A percentile compares a stretch with the other conserved stretches of the same genome.
Evolutionary conservation across 2,113 vertebrate species (phyloP).

Genomic region (Melanostigma gelatinosum): DNA sequence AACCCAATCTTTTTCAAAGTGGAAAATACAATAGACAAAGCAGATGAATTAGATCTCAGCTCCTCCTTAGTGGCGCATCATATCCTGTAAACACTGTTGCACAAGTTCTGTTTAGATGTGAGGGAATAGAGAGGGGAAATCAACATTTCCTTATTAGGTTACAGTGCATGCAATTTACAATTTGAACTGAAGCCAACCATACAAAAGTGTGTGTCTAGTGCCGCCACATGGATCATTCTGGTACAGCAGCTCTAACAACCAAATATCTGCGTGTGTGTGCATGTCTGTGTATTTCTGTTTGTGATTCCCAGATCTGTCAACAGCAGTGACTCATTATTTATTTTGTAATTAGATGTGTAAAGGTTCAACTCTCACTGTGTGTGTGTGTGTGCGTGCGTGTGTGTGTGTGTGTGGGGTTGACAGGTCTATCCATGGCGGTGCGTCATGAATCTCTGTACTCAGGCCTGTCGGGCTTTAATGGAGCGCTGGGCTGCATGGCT

Average conservation of each 20-base stretch:
- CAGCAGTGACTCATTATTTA: constrained; percentile 6
- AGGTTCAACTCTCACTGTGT: background rate
- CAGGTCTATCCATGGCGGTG: constrained; percentile 81
- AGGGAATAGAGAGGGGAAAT: background rate
- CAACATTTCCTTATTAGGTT: constrained; percentile 45
- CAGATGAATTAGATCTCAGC: background rate
- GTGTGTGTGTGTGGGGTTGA: constrained; percentile 17
- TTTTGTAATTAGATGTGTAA: background rate
- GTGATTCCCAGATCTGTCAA: background rate
- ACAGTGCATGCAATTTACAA: background rate
- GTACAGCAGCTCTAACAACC: constrained; percentile 23
- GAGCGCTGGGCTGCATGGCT: constrained; percentile 81
- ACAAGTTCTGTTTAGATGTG: background rate
- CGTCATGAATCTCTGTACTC: constrained; percentile 72
- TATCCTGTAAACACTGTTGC: constrained; percentile 3
- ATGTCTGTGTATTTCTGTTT: background rate
- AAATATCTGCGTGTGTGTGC: background rate
- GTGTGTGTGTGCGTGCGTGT: constrained; percentile 3
- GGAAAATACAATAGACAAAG: background rate
- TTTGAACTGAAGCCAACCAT: background rate
- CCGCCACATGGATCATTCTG: constrained; percentile 42
- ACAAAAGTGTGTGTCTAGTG: constrained; percentile 8
- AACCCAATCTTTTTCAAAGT: background rate
- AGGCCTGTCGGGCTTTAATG: constrained; percentile 81
- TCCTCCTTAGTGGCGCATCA: constrained; percentile 8